These are phyloP conservation scores for Piezodorus guildinii DNA, from an alignment of 1,140 invertebrate species.

Conservation along the genomic window DNA sequence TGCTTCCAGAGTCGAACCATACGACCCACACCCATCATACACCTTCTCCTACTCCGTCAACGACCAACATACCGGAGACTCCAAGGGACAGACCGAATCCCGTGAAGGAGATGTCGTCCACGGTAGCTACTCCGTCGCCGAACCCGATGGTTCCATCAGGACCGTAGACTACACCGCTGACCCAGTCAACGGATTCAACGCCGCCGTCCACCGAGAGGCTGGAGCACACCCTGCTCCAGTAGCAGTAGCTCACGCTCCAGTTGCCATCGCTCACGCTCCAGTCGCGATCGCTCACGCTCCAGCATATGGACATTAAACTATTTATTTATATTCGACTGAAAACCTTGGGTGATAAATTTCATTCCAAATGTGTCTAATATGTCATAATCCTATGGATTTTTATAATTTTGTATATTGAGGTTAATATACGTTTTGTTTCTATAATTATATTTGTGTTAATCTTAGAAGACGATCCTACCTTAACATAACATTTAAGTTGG, in stretches of 20 bases:
- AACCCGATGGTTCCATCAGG: slow-evolving; percentile 32
- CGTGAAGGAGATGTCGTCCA: slow-evolving; percentile 53
- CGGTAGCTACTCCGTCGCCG: slow-evolving; percentile 48
- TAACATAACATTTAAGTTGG: too few species aligned
- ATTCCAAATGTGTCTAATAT: too few species aligned
- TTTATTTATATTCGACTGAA: too few species aligned
- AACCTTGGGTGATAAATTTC: too few species aligned
- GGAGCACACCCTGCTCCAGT: not conserved
- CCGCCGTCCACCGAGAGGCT: slow-evolving; percentile 20
- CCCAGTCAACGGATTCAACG: slow-evolving; percentile 27
- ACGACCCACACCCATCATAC: slow-evolving; percentile 34
- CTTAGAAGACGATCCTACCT: too few species aligned
- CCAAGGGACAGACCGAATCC: slow-evolving; percentile 52
- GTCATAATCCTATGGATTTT: too few species aligned
- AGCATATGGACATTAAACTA: too few species aligned
- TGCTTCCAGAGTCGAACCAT: not conserved
- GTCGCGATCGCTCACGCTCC: too few species aligned
- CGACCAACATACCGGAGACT: slow-evolving; percentile 53
- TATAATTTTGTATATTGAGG: too few species aligned
- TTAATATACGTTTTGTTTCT: too few species aligned
- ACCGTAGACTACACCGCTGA: slow-evolving; percentile 30
- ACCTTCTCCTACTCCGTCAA: slow-evolving; percentile 54
- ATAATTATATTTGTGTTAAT: too few species aligned
- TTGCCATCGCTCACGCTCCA: too few species aligned
- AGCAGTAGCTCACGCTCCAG: not conserved